phyloP scores from a whole-genome alignment of 2,113 vertebrate genomes.

The Nyctereutes procyonoides region DNA sequence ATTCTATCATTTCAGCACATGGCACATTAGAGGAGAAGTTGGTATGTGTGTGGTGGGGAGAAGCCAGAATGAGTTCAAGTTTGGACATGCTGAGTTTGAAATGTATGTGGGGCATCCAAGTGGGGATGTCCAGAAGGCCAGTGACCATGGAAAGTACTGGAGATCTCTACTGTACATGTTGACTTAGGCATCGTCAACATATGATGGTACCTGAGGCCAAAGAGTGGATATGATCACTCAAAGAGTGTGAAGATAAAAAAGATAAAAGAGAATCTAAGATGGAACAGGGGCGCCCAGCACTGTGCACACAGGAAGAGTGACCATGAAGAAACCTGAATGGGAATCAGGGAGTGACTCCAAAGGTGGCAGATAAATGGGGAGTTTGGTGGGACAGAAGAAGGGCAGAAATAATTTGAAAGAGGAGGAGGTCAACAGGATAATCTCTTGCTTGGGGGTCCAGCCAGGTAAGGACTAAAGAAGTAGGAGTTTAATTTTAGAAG shows the following conservation, averaged over 20 bases:
- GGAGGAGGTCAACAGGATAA: neutral
- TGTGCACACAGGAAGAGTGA: neutral
- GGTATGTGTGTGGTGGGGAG: neutral
- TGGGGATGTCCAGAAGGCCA: neutral
- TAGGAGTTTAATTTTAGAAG: neutral
- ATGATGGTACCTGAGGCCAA: neutral
- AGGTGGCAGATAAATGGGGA: neutral
- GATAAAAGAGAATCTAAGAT: neutral
- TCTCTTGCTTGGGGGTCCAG: neutral
- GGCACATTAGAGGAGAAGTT: neutral
- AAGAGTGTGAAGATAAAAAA: neutral
- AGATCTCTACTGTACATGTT: neutral
- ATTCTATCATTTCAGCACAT: neutral
- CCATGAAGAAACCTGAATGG: neutral
- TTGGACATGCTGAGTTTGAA: neutral
- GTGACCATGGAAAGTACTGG: neutral
- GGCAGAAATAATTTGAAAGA: neutral
- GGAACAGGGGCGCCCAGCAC: too few relatives aligned
- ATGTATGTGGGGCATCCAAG: neutral
- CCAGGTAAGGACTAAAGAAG: neutral
- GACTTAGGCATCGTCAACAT: too few relatives aligned
- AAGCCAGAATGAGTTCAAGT: neutral
- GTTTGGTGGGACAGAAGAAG: neutral
- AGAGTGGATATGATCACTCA: neutral
- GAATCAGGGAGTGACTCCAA: too few relatives aligned